Base-by-base conservation (phyloP, 2,888 invertebrate genomes). In the Epsilonema sp. region DNA sequence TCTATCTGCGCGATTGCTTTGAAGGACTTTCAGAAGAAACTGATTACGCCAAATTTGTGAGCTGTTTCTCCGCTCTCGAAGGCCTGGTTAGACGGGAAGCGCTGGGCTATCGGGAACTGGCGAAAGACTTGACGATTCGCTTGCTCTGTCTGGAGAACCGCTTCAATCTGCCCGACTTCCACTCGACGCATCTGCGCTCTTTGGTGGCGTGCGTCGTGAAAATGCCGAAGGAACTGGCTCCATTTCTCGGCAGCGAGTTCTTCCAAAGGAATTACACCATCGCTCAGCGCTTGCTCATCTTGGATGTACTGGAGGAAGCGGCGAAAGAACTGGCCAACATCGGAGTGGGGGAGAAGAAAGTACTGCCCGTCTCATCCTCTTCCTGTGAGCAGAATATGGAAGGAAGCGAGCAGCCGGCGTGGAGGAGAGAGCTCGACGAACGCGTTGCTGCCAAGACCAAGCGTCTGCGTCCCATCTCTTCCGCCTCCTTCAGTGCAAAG, bases 281-380 rank as follows among this genome's bases (percentile, higher is more conserved):
- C 31, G 16, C 31, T 31, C 31, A 31, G 31, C 31, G 31, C 8
- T 31, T 31, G 31, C 31, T 31, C 8, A 31, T 31, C 8, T 16
- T 31, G 31, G 31, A 31, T 16, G 8, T 8, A 8, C 8, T 31
- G 8, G 16, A 31, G 8, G 8, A 31, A 8, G 76, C 1, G 8
- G 8, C 31, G 8, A 8, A 31, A 16, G 31, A 31, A 31, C 31
- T 31, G 8, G 8, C 31, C 16, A 11, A 8, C 8, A 8, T 16
- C 8, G 31, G 8, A 11, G 31, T 8, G 8, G 31, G 8, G 8
- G 8, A 8, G 16, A 31, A 31, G 16, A 11, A 8, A 8, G 8
- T 8, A 8, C 8, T 11, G 16, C 31, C 31, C 31, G 8, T 8
- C 16, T 31, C 31, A 11, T 11, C 31, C 16, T 11, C 8, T 16